These are phyloP conservation scores for Merops nubicus DNA, from an alignment of 2,113 vertebrate species.

Conservation along the genomic window DNA sequence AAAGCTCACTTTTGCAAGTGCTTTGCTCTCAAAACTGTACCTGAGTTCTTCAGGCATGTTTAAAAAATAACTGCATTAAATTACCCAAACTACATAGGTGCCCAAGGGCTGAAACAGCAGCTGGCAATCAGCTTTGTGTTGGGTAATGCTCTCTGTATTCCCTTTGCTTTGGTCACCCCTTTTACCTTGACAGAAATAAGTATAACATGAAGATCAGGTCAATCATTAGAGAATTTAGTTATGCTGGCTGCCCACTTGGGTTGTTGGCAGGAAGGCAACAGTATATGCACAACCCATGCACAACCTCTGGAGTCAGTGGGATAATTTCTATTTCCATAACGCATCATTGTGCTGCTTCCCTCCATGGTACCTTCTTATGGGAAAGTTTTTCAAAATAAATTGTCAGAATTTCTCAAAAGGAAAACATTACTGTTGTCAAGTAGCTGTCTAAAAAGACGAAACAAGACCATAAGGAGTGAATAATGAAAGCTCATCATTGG, in stretches of 20 bases:
- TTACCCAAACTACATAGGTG: not conserved
- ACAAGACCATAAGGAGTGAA: conserved; percentile 44
- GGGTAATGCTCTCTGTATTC: not conserved
- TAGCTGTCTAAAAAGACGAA: conserved; percentile 36
- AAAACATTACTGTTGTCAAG: conserved; percentile 10
- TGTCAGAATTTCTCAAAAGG: conserved; percentile 50
- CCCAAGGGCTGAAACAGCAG: not conserved
- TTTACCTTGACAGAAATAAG: not conserved
- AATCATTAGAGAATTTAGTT: not conserved
- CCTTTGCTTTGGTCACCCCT: not conserved
- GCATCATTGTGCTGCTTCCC: not conserved
- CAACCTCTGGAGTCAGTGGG: not conserved
- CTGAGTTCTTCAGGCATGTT: not conserved
- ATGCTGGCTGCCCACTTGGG: not conserved
- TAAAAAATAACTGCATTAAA: not conserved
- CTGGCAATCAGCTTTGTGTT: not conserved
- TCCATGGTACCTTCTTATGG: not conserved
- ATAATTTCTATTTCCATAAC: not conserved
- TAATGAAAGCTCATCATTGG: conserved; percentile 7
- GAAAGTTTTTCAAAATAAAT: conserved; percentile 3
- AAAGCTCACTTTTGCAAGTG: not conserved
- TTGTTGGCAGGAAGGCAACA: not conserved
- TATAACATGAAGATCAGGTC: not conserved
- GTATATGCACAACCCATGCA: not conserved
- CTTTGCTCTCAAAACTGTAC: not conserved